Evolutionary conservation across 2,888 invertebrate genomes (phyloP), one percentile per base, ranked within the genome.

Genomic region (Coenonympha glycerion): DNA sequence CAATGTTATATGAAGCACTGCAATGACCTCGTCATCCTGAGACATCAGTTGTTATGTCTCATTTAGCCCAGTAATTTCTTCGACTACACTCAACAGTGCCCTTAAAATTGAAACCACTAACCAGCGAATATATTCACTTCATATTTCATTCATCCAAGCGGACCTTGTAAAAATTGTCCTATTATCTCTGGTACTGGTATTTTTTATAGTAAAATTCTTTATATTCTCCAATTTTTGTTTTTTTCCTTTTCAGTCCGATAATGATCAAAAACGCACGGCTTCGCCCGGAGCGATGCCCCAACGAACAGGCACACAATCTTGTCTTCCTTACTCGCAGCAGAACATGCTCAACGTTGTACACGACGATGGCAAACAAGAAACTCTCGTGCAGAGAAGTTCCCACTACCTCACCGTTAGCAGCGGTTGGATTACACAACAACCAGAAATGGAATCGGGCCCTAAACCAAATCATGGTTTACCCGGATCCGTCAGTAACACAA

Each of bases 351-450:
- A 68, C 55, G 48, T 64, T 11, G 54, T 68, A 15, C 75, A 71
- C 60, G 81, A 82, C 24, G 80, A 81, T 40, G 55, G 69, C 24
- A 85, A 84, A 65, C 79, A 74, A 56, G 84, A 85, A 55, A 66
- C 73, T 1, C 79, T 76, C 42, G 69, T 82, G 21, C 85, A 84
- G 62, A 77, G 77, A 55, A 77, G 81, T 56, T 77, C 83, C 1
- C 87, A 87, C 58, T 87, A 85, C 61, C 77, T 87, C 19, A 87
- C 87, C 6, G 87, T 87, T 51, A 86, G 74, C 56, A 87, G 83
- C 52, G 87, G 87, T 50, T 87, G 86, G 86, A 86, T 87, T 59
- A 78, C 84, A 5, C 85, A 85, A 58, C 79, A 82, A 54, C 66
- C 74, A 49, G 80, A 82, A 37, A 59, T 71, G 6, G 85, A 82